These are phyloP conservation scores for Microplitis mediator DNA, from an alignment of 1,140 invertebrate species.

Conservation along the genomic window DNA sequence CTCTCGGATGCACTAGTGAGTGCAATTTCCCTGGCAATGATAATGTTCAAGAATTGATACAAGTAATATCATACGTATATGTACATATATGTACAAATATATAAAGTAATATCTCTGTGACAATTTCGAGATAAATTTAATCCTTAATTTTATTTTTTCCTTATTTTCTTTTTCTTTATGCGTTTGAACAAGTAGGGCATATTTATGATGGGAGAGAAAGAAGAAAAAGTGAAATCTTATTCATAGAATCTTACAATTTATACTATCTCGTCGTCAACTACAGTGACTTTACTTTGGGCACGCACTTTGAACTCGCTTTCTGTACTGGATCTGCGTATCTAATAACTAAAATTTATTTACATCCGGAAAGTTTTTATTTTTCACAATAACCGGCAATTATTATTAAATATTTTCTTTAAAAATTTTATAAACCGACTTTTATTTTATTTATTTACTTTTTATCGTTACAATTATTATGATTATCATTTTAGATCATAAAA, in stretches of 20 bases:
- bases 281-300: neutral
- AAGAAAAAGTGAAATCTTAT: constrained; percentile 17
- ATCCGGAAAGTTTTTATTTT: constrained; percentile 9
- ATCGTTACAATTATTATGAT: too few species aligned
- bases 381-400: neutral
- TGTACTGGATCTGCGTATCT: constrained; percentile 3
- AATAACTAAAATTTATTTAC: neutral
- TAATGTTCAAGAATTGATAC: neutral
- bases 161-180: constrained; percentile 7
- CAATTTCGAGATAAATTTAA: constrained; percentile 1
- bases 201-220: constrained; percentile 2
- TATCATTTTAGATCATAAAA: neutral
- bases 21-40: neutral
- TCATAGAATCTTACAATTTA: too few species aligned
- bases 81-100: neutral
- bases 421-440: neutral
- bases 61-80: neutral
- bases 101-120: neutral
- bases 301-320: constrained; percentile 23
- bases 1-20: neutral
- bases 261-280: neutral
- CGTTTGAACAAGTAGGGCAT: constrained; percentile 14
- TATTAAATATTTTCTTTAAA: neutral
- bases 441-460: too few species aligned
- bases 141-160: constrained; percentile 9